Evolutionary conservation across 2,113 vertebrate genomes (phyloP), one percentile per base, ranked within the genome.

Genomic region (Onychostruthus taczanowskii): DNA sequence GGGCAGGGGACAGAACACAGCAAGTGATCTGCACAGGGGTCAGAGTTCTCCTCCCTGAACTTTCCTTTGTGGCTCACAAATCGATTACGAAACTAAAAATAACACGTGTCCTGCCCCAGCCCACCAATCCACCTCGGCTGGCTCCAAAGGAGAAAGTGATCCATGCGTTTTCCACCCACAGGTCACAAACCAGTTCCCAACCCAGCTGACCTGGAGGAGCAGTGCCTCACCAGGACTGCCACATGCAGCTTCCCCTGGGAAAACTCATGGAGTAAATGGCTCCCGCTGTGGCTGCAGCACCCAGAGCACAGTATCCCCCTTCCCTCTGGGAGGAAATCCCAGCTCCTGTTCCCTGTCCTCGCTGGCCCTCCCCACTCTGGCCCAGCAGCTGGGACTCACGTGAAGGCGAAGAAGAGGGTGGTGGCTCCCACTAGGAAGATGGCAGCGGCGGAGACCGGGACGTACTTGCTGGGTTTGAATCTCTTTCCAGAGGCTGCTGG

Each of bases 331-430:
- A 31, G 44, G 8, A n/a, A 33, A 55, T 2, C 41, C 31, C 61
- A 49, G 49, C 30, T 47, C 61, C 50, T 80, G 39, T 63, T 11
- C 72, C 41, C 52, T 8, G 28, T 13, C 56, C 41, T 27, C 19
- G 5, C 44, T 12, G 0, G 1, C 68, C 58, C 90, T 62, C 62
- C 78, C 78, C 33, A 1, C 62, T 41, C 15, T 5, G 23, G 30
- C 9, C 1, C 20, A 63, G 53, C n/a, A 20, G 53, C 68, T 16
- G 59, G 83, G 64, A 99, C 99, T 99, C 97, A 99, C 99, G 99
- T 99, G 98, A 99, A 99, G 96, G 99, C 98, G 94, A 99, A 99
- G 98, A 99, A 99, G 94, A 99, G 98, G 10, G 99, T 99, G 24
- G 99, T 99, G 94, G 99, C 97, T 96, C 99, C 99, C 75, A 99